Evolutionary conservation across 2,113 vertebrate species (phyloP), one percentile per base, ranked within the genome.

Genomic region (Cygnus buccinator): DNA sequence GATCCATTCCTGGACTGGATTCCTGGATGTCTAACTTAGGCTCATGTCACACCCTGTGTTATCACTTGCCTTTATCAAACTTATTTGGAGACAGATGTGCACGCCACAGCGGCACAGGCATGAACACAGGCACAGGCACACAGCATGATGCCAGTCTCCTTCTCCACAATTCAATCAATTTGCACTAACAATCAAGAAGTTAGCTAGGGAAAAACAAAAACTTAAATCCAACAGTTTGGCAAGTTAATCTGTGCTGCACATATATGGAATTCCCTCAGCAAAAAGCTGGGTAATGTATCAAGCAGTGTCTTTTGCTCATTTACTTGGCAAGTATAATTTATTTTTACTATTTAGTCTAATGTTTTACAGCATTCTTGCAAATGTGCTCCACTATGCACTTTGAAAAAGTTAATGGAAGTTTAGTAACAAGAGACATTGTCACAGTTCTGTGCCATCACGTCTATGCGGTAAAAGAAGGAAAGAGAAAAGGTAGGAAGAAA

Each of bases 141-240:
- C 3, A 35, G 28, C 71, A 22, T 5, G 18, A 61, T 0, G 0
- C 33, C 50, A 58, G 19, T 14, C 31, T 37, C 4, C 29, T 50
- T n/a, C 15, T n/a, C 50, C 50, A 75, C 75, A 80, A 70, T 35
- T 29, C 65, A 37, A 94, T 44, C 35, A 74, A 50, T 71, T 52
- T 35, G 23, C 43, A 57, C 50, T 39, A 50, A 86, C 9, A 13
- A 79, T 67, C 44, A 46, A 77, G 65, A 66, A 80, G 13, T 29
- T 37, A 22, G 13, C 22, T 43, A 33, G 63, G 33, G 22, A 35
- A 50, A 57, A 44, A 19, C 20, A 65, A 68, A n/a, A 67, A 16
- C 31, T 28, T 39, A 74, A 94, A 83, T 63, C 46, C 86, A 84
- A 20, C 43, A 58, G n/a, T 63, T 57, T 3, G 2, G 44, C 61